Evolutionary conservation across 2,888 invertebrate species (phyloP).

Genomic region (Drosophila anomalata): DNA sequence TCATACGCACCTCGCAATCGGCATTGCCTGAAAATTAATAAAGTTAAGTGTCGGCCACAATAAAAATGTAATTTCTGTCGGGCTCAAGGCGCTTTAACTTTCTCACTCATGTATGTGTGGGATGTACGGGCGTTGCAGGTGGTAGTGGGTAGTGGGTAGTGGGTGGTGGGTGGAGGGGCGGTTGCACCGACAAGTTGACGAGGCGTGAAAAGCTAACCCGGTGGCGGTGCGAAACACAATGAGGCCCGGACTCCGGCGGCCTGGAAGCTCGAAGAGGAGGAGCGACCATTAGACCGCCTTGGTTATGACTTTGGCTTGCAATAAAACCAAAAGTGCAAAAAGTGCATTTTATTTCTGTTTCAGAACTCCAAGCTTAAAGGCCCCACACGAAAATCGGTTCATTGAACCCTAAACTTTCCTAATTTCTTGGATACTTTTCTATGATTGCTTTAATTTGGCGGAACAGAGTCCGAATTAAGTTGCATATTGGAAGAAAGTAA

Average conservation of each 20-base stretch:
- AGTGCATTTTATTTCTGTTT: slow-evolving; percentile 65
- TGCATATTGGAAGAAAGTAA: too few species aligned
- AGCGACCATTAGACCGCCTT: slow-evolving; percentile 4
- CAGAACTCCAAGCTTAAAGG: slow-evolving; percentile 41
- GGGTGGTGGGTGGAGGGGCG: background rate
- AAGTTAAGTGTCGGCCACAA: slow-evolving; percentile 79
- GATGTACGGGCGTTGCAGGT: slow-evolving; percentile 18
- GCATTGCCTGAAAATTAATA: slow-evolving; percentile 75
- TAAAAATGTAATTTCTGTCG: slow-evolving; percentile 67
- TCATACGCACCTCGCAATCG: slow-evolving; percentile 42
- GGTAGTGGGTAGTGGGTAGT: background rate
- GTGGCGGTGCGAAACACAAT: slow-evolving; percentile 63
- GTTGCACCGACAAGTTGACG: slow-evolving; percentile 54
- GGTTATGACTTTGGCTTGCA: slow-evolving; percentile 74
- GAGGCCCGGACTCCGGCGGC: background rate
- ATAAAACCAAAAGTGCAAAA: slow-evolving; percentile 75
- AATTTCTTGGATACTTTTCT: background rate
- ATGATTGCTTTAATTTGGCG: background rate
- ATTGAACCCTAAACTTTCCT: background rate
- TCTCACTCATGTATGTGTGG: slow-evolving; percentile 8
- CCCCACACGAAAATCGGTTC: slow-evolving; percentile 8
- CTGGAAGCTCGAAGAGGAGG: background rate
- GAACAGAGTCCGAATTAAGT: background rate
- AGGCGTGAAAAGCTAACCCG: slow-evolving; percentile 63
- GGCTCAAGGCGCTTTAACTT: slow-evolving; percentile 28